These are phyloP conservation scores for Hydrozoanthus gracilis DNA, from an alignment of 92 coral and sea anemone species.

Conservation along the genomic window DNA sequence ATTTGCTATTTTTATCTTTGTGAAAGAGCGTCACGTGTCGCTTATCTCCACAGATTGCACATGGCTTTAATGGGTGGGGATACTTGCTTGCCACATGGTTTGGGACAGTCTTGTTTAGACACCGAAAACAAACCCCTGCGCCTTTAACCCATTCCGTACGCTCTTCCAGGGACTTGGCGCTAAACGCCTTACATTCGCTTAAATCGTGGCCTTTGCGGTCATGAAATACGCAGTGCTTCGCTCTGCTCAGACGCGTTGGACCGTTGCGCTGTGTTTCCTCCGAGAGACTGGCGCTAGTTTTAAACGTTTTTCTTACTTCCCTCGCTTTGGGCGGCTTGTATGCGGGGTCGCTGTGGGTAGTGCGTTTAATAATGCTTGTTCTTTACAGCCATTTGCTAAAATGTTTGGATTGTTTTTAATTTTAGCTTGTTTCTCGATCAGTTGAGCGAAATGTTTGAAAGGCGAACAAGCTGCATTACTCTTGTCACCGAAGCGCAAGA, in stretches of 20 bases:
- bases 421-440: constrained; percentile 48
- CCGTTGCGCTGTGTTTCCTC: too few species aligned
- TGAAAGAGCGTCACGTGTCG: constrained; percentile 18
- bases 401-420: constrained; percentile 34
- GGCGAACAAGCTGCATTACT: constrained; percentile 43
- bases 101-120: not conserved
- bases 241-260: not conserved
- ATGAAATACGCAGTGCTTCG: not conserved
- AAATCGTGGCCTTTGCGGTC: constrained; percentile 5
- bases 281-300: not conserved
- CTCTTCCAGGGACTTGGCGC: not conserved
- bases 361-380: too few species aligned
- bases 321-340: not conserved
- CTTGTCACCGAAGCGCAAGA: constrained; percentile 36
- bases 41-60: constrained; percentile 25
- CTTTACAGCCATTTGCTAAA: constrained; percentile 30
- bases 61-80: not conserved
- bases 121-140: not conserved
- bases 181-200: not conserved
- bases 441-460: constrained; percentile 38
- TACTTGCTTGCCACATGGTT: constrained; percentile 1
- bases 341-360: not conserved
- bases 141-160: not conserved
- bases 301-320: too few species aligned
- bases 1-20: constrained; percentile 24